These are phyloP conservation scores for Cybosia mesomella DNA, from an alignment of 2,888 invertebrate species.

Conservation along the genomic window DNA sequence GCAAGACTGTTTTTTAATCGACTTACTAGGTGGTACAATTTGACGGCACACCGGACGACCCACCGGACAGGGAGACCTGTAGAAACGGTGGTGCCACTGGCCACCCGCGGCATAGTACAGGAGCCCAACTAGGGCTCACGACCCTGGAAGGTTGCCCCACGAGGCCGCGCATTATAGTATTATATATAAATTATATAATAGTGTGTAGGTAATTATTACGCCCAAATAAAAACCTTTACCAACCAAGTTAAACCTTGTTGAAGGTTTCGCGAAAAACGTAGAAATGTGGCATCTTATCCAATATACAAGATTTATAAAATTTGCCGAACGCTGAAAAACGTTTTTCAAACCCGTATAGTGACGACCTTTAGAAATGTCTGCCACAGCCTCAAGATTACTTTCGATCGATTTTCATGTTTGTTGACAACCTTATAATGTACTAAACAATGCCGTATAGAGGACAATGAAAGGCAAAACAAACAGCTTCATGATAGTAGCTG, in stretches of 20 bases:
- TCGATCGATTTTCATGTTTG: slow-evolving; percentile 48
- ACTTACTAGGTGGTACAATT: no score
- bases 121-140: no score
- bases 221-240: not conserved
- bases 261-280: slow-evolving; percentile 17
- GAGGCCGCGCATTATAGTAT: no score
- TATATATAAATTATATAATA: not conserved
- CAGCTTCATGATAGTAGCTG: slow-evolving; percentile 51
- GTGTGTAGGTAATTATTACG: not conserved
- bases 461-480: slow-evolving; percentile 67
- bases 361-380: slow-evolving; percentile 29
- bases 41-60: no score
- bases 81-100: no score
- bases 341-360: slow-evolving; percentile 13
- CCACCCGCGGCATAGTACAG: no score
- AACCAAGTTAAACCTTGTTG: slow-evolving; percentile 8
- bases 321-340: slow-evolving; percentile 5
- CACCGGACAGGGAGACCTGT: no score
- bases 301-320: slow-evolving; percentile 25
- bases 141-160: no score
- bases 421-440: slow-evolving; percentile 37
- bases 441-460: slow-evolving; percentile 54
- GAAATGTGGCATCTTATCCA: slow-evolving; percentile 17
- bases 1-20: no score
- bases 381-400: slow-evolving; percentile 35